Evolutionary conservation across 2,113 vertebrate genomes (phyloP).

Genomic region (Myiozetetes cayanensis): DNA sequence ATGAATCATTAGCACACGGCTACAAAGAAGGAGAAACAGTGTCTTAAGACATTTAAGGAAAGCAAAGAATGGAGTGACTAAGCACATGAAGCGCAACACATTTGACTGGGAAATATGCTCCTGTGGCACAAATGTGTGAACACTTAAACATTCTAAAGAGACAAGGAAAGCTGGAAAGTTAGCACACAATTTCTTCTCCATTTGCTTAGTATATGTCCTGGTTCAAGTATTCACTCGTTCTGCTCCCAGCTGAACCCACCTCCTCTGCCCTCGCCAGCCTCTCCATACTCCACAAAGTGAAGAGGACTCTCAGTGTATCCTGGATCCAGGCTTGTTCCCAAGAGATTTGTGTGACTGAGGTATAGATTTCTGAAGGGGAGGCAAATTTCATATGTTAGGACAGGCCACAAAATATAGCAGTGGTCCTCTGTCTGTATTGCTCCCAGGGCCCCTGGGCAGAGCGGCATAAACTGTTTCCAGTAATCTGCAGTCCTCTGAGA

Average conservation of each 20-base stretch:
- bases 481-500: background rate
- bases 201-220: background rate
- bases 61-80: background rate
- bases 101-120: background rate
- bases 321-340: conserved; percentile 25
- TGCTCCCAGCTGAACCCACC: conserved; percentile 35
- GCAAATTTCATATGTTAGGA: conserved; percentile 51
- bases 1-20: conserved; percentile 16
- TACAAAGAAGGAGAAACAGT: background rate
- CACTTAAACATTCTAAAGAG: background rate
- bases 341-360: conserved; percentile 37
- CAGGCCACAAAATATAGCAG: conserved; percentile 16
- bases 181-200: background rate
- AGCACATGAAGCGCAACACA: background rate
- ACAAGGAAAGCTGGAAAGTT: background rate
- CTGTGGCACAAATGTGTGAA: background rate
- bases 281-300: conserved; percentile 37
- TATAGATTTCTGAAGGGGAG: conserved; percentile 52
- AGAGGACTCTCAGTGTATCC: conserved; percentile 15
- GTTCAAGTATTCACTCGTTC: background rate
- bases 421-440: conserved; percentile 6
- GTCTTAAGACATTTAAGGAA: background rate
- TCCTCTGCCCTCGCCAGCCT: conserved; percentile 32
- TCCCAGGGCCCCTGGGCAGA: background rate
- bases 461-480: background rate